A percentile compares a stretch with the other conserved stretches of the same genome.
Conservation (phyloP, 2,797 vertebrate species). For the Melopsittacus undulatus region DNA sequence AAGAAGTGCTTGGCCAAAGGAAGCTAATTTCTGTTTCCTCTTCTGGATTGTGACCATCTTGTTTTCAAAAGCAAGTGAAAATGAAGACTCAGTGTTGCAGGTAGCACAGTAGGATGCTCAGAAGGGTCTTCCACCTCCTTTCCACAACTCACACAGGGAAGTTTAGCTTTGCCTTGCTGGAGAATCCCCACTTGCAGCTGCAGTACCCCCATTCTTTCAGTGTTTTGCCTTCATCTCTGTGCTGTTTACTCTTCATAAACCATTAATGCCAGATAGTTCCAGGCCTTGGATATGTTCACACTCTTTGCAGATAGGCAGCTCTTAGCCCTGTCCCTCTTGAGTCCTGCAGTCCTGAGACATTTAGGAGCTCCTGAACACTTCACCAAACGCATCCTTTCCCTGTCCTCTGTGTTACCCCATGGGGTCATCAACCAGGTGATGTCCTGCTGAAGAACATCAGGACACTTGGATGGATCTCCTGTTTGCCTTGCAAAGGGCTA, state of each 20-base stretch:
- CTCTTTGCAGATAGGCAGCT: background rate
- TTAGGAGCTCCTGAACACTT: background rate
- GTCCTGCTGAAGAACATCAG: background rate
- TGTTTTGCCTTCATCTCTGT: background rate
- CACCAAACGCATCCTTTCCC: background rate
- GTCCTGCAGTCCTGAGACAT: background rate
- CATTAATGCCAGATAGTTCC: background rate
- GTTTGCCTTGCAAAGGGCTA: background rate
- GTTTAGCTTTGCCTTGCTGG: background rate
- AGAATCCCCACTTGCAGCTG: background rate
- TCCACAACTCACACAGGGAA: background rate
- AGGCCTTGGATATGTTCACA: background rate
- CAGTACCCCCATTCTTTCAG: background rate
- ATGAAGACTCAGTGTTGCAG: background rate
- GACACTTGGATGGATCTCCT: background rate
- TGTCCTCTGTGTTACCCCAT: background rate
- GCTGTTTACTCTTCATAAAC: background rate
- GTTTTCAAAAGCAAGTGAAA: background rate
- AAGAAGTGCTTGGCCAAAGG: fast-evolving
- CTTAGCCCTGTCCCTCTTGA: background rate
- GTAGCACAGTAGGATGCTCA: background rate
- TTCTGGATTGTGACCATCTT: background rate
- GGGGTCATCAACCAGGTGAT: background rate
- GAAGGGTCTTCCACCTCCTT: background rate
- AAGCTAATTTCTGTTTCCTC: background rate